phyloP scores from a whole-genome alignment of 2,113 vertebrate species.

The Cricetomys ansorgei region DNA sequence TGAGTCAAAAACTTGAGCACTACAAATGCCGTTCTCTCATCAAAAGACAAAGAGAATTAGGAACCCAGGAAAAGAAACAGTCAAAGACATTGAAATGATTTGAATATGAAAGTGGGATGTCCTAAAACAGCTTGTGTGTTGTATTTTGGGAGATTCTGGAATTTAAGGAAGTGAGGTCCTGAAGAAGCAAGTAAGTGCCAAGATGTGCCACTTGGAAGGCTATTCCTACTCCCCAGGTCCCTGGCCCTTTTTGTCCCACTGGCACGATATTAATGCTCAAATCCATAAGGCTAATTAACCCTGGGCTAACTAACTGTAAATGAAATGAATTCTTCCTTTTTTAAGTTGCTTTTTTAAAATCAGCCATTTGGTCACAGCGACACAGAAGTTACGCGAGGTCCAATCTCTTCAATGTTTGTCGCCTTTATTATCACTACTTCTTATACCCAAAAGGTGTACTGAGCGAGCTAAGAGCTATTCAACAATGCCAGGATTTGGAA shows the following conservation, averaged over 20 bases:
- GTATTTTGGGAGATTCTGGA: neutral
- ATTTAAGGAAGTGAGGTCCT: neutral
- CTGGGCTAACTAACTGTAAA: neutral
- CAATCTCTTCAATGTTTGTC: neutral
- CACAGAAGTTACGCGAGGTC: too few species aligned
- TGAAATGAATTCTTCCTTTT: neutral
- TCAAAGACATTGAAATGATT: neutral
- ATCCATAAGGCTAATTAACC: too few species aligned
- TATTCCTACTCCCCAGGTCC: too few species aligned
- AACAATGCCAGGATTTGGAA: neutral
- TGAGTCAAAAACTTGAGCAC: neutral
- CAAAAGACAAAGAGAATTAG: conserved; percentile 11
- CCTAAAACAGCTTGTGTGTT: neutral
- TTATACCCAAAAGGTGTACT: neutral
- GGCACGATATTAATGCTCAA: too few species aligned
- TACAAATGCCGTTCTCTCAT: neutral
- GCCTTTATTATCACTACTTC: neutral
- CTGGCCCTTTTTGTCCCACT: neutral
- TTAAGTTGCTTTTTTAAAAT: neutral
- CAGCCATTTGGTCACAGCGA: neutral
- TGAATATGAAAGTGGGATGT: neutral
- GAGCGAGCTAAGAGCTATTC: neutral
- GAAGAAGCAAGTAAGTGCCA: neutral
- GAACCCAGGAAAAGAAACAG: neutral
- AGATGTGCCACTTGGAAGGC: neutral